Evolutionary conservation across 2,113 vertebrate genomes (phyloP).

Genomic region (Rostratula benghalensis): DNA sequence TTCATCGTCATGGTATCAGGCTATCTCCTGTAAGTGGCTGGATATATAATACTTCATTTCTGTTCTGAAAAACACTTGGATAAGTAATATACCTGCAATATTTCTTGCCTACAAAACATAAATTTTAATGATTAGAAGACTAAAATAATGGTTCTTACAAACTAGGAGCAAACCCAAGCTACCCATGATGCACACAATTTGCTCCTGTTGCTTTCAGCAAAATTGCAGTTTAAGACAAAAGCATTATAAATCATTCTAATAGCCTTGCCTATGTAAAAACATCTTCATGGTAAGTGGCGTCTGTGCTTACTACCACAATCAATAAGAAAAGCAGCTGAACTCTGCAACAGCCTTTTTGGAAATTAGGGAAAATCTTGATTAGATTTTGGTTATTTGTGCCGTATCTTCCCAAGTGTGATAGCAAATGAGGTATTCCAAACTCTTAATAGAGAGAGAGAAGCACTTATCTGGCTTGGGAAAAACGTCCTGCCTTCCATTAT

Average conservation of each 20-base stretch:
- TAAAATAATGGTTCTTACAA: background rate
- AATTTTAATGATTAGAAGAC: slow-evolving; percentile 10
- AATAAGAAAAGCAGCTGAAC: slow-evolving; percentile 29
- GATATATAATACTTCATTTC: background rate
- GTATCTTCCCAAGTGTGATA: background rate
- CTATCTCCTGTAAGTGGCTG: background rate
- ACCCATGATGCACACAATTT: background rate
- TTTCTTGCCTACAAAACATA: background rate
- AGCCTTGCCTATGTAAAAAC: slow-evolving; percentile 9
- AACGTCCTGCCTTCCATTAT: slow-evolving; percentile 29
- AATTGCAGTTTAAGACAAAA: slow-evolving; percentile 30
- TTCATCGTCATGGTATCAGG: background rate
- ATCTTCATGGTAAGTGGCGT: background rate
- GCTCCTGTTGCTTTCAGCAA: slow-evolving; percentile 22
- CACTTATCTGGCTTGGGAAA: background rate
- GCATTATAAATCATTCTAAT: slow-evolving; percentile 41
- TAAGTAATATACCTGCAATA: background rate
- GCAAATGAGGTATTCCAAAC: background rate
- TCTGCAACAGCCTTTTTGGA: slow-evolving; percentile 5
- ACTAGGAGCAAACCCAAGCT: background rate
- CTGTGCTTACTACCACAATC: slow-evolving; percentile 14
- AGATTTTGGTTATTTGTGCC: slow-evolving; percentile 16
- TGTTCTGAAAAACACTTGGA: background rate
- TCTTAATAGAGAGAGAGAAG: background rate
- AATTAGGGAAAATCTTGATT: slow-evolving; percentile 40